Conservation (phyloP, 2,888 invertebrate genomes). For the Coronaproctus castanopsis region DNA sequence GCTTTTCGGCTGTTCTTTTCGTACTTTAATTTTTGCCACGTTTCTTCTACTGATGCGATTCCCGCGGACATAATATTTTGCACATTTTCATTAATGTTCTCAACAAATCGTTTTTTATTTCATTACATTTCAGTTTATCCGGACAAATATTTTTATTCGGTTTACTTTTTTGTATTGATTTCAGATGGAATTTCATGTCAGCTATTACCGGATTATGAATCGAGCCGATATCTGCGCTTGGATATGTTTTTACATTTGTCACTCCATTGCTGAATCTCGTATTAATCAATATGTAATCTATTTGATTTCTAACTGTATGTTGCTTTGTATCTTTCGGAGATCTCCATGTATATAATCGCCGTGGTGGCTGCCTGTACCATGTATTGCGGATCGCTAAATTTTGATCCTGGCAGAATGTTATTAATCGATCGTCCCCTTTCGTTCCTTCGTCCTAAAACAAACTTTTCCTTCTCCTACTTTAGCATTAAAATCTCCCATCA, state of each 20-base stretch:
- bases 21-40: background rate
- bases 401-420: background rate
- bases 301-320: background rate
- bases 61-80: background rate
- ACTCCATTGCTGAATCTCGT: background rate
- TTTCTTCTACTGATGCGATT: background rate
- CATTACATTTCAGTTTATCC: background rate
- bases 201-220: background rate
- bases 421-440: background rate
- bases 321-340: background rate
- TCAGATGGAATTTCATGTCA: background rate
- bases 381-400: background rate
- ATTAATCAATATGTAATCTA: background rate
- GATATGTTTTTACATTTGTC: background rate
- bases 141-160: background rate
- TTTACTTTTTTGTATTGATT: background rate
- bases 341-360: background rate
- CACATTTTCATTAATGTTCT: background rate
- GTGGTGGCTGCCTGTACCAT: background rate
- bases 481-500: background rate
- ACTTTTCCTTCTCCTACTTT: background rate
- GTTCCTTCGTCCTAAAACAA: background rate
- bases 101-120: background rate
- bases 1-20: background rate
- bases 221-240: background rate